Percentiles rank a stretch among this genome's conserved stretches.
phyloP scores from a whole-genome alignment of 35 echinoderm and acorn worm species.

The Ophiothrix spiculata region DNA sequence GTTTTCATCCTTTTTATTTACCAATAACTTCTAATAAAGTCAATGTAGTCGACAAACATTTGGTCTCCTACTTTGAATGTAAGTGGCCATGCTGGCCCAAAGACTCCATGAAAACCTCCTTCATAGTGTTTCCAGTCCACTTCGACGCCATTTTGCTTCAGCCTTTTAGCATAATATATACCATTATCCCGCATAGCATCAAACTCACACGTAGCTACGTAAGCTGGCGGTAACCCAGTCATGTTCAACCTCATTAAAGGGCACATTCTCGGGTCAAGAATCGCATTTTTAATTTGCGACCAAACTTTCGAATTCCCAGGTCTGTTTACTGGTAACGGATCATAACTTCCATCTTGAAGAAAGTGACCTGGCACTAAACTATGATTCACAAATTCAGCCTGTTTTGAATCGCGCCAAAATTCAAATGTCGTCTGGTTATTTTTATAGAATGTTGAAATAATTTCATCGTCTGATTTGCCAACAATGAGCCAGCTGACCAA shows the following conservation, averaged over 20 bases:
- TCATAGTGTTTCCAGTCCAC: slow-evolving; percentile 19
- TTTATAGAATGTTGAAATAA: neutral
- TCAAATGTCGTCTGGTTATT: slow-evolving; percentile 5
- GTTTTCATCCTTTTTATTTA: too few species aligned
- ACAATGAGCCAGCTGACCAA: slow-evolving; percentile 17
- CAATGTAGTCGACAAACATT: slow-evolving; percentile 36
- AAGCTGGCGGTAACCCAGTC: slow-evolving; percentile 60
- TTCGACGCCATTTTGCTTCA: neutral
- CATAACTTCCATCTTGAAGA: neutral
- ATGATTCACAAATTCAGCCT: slow-evolving; percentile 22
- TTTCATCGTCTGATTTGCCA: slow-evolving; percentile 17
- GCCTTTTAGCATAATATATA: slow-evolving; percentile 49
- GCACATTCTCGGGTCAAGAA: slow-evolving; percentile 21
- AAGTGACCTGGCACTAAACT: neutral
- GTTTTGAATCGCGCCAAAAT: neutral
- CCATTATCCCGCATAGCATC: slow-evolving; percentile 48
- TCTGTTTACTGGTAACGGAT: neutral
- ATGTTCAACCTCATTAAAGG: slow-evolving; percentile 54
- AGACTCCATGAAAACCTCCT: slow-evolving; percentile 43
- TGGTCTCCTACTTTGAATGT: slow-evolving; percentile 35
- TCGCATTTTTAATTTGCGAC: slow-evolving; percentile 15
- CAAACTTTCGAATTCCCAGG: slow-evolving; percentile 15
- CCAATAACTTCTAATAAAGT: slow-evolving; percentile 57
- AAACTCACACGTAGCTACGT: slow-evolving; percentile 64
- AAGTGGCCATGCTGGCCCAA: slow-evolving; percentile 35